phyloP scores from a whole-genome alignment of 2,797 vertebrate species.

The Anas bahamensis region DNA sequence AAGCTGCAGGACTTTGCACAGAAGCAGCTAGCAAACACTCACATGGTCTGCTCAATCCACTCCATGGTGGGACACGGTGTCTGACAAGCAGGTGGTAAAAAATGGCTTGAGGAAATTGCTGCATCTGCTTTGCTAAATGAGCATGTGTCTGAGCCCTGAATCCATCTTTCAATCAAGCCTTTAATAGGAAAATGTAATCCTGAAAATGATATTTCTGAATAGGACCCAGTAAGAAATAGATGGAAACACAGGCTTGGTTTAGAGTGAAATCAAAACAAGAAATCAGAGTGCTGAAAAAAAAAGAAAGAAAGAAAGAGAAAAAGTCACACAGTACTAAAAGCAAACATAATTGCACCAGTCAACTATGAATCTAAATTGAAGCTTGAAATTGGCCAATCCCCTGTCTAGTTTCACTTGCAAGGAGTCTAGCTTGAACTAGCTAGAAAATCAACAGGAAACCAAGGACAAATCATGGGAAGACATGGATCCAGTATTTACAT shows the following conservation, averaged over 20 bases:
- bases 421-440: not conserved
- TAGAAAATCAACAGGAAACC: not conserved
- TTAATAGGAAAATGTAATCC: not conserved
- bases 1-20: not conserved
- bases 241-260: not conserved
- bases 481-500: not conserved
- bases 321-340: not conserved
- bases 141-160: slow-evolving; percentile 24
- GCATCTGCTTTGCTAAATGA: slow-evolving; percentile 42
- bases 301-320: not conserved
- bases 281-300: not conserved
- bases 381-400: not conserved
- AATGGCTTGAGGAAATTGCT: slow-evolving; percentile 12
- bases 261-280: slow-evolving; percentile 6
- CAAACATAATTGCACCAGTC: not conserved
- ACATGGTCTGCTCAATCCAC: not conserved
- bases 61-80: not conserved
- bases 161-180: slow-evolving; percentile 20
- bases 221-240: not conserved
- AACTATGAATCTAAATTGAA: not conserved
- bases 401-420: not conserved
- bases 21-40: not conserved
- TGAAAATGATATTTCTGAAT: not conserved
- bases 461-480: not conserved
- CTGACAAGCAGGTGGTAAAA: slow-evolving; percentile 35